phyloP scores from a whole-genome alignment of 2,888 invertebrate species.

The Philhelius pedissequus region DNA sequence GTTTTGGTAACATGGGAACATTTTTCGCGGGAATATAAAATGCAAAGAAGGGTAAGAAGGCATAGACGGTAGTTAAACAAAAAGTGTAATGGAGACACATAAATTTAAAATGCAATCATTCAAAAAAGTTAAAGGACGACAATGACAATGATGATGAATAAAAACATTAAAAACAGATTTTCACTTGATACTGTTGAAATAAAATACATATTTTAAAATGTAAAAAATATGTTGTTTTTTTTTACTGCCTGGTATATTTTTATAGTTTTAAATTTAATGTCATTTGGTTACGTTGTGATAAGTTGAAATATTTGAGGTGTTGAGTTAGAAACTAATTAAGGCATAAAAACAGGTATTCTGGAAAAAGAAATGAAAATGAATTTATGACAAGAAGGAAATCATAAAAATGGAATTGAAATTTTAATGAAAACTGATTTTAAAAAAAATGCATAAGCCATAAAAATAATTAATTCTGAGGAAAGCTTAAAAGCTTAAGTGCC shows the following conservation, averaged over 20 bases:
- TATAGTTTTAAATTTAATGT: background rate
- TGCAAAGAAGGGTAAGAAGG: background rate
- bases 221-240: background rate
- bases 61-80: conserved; percentile 1
- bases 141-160: conserved; percentile 7
- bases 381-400: background rate
- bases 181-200: conserved; percentile 17
- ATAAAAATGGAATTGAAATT: background rate
- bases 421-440: background rate
- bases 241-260: background rate
- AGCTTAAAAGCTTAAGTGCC: no score
- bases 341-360: background rate
- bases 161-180: conserved; percentile 29
- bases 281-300: background rate
- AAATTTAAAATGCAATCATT: conserved; percentile 26
- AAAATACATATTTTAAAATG: conserved; percentile 10
- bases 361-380: background rate
- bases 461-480: background rate
- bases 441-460: background rate
- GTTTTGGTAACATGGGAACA: no score
- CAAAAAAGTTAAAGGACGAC: background rate
- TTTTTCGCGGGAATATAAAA: background rate
- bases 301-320: background rate
- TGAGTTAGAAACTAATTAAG: background rate
- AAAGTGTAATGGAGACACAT: conserved; percentile 9